Conservation (phyloP, 1,140 invertebrate genomes). For the Caerostris extrusa region DNA sequence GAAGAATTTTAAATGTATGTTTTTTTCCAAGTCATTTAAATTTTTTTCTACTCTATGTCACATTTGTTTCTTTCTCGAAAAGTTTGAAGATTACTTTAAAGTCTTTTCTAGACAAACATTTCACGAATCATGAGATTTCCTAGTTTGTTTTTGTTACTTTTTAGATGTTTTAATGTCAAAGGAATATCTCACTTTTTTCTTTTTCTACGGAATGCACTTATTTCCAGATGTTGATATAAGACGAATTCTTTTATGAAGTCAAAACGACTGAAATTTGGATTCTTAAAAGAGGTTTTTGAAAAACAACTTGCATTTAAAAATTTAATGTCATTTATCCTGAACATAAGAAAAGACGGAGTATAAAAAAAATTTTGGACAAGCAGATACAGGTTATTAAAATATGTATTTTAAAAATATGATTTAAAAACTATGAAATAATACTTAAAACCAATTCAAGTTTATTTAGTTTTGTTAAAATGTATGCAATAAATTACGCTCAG, state of each 20-base stretch:
- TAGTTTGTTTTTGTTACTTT: not conserved
- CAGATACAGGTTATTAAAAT: no score
- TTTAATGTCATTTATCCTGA: not conserved
- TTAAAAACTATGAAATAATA: no score
- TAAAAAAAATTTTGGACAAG: no score
- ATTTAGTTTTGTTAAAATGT: no score
- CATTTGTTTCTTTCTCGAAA: not conserved
- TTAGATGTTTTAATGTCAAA: not conserved
- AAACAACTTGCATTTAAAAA: not conserved
- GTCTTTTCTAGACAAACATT: slow-evolving; percentile 7
- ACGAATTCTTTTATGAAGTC: not conserved
- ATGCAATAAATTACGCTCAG: no score
- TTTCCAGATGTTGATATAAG: not conserved
- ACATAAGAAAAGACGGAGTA: no score
- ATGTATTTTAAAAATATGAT: no score
- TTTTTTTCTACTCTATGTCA: not conserved
- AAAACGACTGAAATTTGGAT: not conserved
- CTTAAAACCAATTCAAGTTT: no score
- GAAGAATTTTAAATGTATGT: slow-evolving; percentile 18
- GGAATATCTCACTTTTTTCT: not conserved
- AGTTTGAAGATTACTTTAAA: slow-evolving; percentile 46
- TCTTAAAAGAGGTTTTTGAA: not conserved
- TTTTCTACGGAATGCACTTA: not conserved
- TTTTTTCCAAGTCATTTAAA: not conserved
- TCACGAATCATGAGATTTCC: not conserved